Evolutionary conservation across 2,113 vertebrate genomes (phyloP).

Genomic region (Megaceryle maxima): DNA sequence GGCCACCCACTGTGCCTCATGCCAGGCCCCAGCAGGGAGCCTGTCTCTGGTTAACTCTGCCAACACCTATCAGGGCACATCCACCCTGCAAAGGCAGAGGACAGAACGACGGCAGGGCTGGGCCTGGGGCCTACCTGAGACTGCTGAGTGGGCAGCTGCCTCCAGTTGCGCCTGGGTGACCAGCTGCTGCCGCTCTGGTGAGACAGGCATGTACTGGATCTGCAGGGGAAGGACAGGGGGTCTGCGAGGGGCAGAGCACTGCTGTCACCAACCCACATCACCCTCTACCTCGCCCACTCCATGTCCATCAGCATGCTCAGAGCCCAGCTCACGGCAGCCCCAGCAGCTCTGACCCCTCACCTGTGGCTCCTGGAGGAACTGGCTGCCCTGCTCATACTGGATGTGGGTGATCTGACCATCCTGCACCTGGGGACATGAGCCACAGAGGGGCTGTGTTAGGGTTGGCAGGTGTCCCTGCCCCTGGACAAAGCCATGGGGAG

Average conservation of each 20-base stretch:
- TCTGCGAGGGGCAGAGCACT: background rate
- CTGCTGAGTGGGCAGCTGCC: conserved; percentile 87
- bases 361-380: conserved; percentile 90
- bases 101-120: fast-evolving
- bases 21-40: background rate
- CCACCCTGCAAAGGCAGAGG: background rate
- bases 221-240: conserved; percentile 34
- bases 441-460: fast-evolving
- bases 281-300: background rate
- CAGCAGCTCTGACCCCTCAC: conserved; percentile 37
- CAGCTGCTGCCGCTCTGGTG: conserved; percentile 87
- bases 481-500: background rate
- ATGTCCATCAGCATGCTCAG: background rate
- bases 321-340: too few relatives aligned
- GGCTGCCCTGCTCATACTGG: conserved; percentile 90
- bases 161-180: conserved; percentile 90
- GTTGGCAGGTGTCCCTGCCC: fast-evolving
- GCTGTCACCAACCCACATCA: background rate
- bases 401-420: conserved; percentile 95
- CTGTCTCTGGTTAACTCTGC: fast-evolving
- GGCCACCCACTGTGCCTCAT: background rate
- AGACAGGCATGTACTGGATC: conserved; percentile 93
- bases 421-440: conserved; percentile 78
- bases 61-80: too few relatives aligned
- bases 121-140: conserved; percentile 80